Base-by-base conservation (phyloP, 2,113 vertebrate species). In the Entomyzon cyanotis region DNA sequence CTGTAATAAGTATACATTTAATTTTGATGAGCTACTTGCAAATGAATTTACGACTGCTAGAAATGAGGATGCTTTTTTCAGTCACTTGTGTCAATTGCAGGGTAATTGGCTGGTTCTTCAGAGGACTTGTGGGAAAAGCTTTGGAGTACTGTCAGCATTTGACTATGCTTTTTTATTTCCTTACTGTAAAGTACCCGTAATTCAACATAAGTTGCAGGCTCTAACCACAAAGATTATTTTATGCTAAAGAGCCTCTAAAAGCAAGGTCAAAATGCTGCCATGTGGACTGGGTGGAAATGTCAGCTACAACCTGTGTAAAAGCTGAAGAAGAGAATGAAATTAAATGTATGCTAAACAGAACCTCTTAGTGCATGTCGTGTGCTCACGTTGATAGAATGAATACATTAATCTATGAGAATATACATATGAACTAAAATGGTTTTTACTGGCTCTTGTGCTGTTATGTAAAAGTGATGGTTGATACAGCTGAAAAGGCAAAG, bases 81-180 rank as follows among this genome's bases (percentile, higher is more conserved):
- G 88, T 93, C 75, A 46, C 76, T 96, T 88, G 76, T 96, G 89
- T 90, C 88, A 92, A 90, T 93, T 86, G 92, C 80, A 44, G 91
- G 83, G 86, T 94, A 96, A 96, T 90, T 95, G 93, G 53, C 91
- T 95, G 84, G 44, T 84, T 95, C 81, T 95, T 89, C 84, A 95
- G 91, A 91, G 84, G 91, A 64, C 80, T 93, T 82, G 77, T 87
- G 94, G 93, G 87, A 94, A 84, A 94, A 84, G 81, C 60, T 13
- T 1, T 56, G 69, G 73, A 89, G 69, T 53, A 78, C 69, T 89
- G 89, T 87, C 76, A 94, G 89, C 81, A 24, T 95, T 92, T 71
- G 62, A 46, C 81, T 84, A 12, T n/a, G 73, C 77, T 89, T 79
- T 59, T 93, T 94, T 92, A 78, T 84, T 91, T 89, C 84, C 81